Evolutionary conservation across 2,113 vertebrate species (phyloP).

Genomic region (Carollia perspicillata): DNA sequence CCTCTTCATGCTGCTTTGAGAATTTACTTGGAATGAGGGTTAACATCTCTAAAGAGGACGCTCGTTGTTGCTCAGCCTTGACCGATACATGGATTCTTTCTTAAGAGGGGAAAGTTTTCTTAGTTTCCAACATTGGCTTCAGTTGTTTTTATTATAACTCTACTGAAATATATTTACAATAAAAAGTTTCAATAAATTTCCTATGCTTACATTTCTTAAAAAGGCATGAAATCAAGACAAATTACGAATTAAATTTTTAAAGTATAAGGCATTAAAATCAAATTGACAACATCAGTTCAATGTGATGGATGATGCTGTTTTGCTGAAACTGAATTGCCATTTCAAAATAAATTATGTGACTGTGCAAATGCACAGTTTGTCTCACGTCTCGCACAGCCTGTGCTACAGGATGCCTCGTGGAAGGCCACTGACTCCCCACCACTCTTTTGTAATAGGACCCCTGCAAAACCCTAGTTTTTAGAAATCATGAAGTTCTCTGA

Average conservation of each 20-base stretch:
- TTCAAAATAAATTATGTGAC: not conserved
- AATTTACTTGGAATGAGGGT: not conserved
- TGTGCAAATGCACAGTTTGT: not conserved
- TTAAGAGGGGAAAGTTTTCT: not conserved
- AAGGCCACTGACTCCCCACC: not conserved
- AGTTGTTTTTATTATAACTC: not conserved
- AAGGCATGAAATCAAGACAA: constrained; percentile 3
- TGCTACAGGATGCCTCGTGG: accelerated
- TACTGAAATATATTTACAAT: not conserved
- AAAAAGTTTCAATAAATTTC: not conserved
- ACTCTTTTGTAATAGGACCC: not conserved
- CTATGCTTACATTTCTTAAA: not conserved
- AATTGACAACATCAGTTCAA: not conserved
- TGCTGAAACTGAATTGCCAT: not conserved
- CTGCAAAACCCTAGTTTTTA: not conserved
- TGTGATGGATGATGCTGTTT: not conserved
- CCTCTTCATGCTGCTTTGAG: not conserved
- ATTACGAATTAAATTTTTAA: constrained; percentile 40
- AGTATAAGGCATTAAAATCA: not conserved
- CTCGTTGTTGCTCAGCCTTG: not conserved
- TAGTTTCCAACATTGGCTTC: not conserved
- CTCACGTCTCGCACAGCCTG: not conserved
- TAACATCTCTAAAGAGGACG: not conserved
- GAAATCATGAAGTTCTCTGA: not conserved
- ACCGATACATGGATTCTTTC: not conserved